Evolutionary conservation across 2,797 vertebrate genomes (phyloP).

Genomic region (Coracias cyanogaster): DNA sequence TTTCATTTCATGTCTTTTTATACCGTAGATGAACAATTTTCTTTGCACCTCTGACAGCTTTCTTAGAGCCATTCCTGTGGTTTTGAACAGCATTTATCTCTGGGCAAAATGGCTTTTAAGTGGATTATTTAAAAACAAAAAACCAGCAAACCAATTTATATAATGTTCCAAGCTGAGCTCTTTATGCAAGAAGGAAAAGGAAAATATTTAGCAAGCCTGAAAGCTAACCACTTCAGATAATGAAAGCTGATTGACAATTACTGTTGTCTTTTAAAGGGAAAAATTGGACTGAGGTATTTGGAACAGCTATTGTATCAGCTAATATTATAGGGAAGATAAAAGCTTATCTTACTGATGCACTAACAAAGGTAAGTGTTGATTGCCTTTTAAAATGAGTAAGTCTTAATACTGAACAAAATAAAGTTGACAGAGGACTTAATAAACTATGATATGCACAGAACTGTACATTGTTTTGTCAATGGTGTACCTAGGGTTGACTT

Average conservation of each 20-base stretch:
- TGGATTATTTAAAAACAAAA: conserved; percentile 25
- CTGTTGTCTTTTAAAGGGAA: not conserved
- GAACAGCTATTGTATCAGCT: not conserved
- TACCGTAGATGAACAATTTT: not conserved
- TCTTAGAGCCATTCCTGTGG: not conserved
- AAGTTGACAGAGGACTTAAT: not conserved
- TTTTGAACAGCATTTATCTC: conserved; percentile 40
- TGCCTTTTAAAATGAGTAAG: not conserved
- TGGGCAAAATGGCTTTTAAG: conserved; percentile 13
- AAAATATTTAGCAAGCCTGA: conserved; percentile 1
- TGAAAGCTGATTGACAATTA: not conserved
- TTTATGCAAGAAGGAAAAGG: not conserved
- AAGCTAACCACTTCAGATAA: conserved; percentile 13
- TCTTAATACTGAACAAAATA: not conserved
- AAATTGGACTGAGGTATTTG: not conserved
- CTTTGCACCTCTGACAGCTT: conserved; percentile 24
- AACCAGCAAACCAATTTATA: not conserved
- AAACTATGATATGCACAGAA: not conserved
- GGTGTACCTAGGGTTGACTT: not conserved
- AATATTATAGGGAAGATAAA: not conserved
- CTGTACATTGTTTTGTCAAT: not conserved
- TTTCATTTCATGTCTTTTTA: conserved; percentile 17
- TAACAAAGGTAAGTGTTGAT: not conserved
- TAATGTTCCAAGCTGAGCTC: not conserved
- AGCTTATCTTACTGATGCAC: not conserved